These are phyloP conservation scores for Accipiter cooperii DNA, from an alignment of 2,113 vertebrate species.

Conservation along the genomic window DNA sequence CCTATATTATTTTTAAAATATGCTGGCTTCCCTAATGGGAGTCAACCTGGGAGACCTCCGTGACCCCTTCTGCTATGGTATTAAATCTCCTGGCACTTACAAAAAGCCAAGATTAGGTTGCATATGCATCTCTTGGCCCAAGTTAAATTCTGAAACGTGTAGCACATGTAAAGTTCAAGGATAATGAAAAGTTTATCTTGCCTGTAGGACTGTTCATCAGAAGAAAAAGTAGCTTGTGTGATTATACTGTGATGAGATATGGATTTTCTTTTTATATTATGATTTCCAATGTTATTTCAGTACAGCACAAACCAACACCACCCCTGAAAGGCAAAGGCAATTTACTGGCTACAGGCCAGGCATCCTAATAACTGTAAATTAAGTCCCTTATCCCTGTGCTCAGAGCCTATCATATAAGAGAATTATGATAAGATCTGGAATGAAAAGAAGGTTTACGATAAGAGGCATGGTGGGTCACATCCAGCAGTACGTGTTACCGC, in stretches of 20 bases:
- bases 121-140: rapidly evolving
- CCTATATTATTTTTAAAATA: no score
- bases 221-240: background rate
- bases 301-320: background rate
- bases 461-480: background rate
- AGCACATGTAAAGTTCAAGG: background rate
- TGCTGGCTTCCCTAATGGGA: rapidly evolving
- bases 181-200: background rate
- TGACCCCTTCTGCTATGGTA: rapidly evolving
- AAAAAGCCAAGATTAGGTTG: background rate
- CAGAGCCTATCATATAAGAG: rapidly evolving
- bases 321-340: background rate
- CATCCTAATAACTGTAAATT: background rate
- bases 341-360: background rate
- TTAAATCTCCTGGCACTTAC: background rate
- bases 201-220: background rate
- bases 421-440: rapidly evolving
- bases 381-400: background rate
- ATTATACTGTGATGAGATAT: background rate
- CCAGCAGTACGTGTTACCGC: rapidly evolving
- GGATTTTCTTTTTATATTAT: background rate
- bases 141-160: background rate
- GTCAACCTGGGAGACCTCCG: no score
- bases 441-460: background rate
- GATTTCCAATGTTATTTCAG: background rate